Conservation (phyloP, 2,113 vertebrate species). For the Gavia stellata region DNA sequence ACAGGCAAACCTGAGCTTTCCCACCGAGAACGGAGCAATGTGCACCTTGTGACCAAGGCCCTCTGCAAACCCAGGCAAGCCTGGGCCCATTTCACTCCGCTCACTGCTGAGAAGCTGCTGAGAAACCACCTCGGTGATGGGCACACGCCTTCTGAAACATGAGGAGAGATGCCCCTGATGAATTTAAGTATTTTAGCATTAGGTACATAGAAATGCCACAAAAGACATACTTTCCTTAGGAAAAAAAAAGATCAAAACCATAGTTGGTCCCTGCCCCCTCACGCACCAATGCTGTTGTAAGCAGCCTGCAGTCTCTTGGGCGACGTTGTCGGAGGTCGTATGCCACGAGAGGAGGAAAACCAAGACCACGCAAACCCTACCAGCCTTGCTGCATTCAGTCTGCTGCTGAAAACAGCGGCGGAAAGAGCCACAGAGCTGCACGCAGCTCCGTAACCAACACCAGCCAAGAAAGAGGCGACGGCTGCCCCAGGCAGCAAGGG, state of each 20-base stretch:
- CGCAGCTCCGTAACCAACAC: background rate
- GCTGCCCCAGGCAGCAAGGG: background rate
- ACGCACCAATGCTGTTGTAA: background rate
- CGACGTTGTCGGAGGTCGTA: background rate
- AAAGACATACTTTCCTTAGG: background rate
- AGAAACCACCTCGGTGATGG: background rate
- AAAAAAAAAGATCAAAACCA: background rate
- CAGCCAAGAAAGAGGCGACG: accelerated
- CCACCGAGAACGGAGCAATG: background rate
- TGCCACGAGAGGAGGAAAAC: background rate
- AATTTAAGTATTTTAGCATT: background rate
- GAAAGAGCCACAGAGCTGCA: background rate
- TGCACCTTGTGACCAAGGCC: background rate
- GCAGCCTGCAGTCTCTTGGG: background rate
- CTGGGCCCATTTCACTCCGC: background rate
- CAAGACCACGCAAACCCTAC: background rate
- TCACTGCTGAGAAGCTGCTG: background rate
- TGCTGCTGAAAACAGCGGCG: accelerated
- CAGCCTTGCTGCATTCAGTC: background rate
- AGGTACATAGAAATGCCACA: background rate
- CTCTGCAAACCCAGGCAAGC: background rate
- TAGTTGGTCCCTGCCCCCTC: background rate
- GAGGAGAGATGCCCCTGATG: accelerated
- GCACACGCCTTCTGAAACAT: background rate
- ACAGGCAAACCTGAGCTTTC: background rate